These are phyloP conservation scores for Mormyrus iriodes DNA, from an alignment of 2,113 vertebrate species.

Conservation along the genomic window DNA sequence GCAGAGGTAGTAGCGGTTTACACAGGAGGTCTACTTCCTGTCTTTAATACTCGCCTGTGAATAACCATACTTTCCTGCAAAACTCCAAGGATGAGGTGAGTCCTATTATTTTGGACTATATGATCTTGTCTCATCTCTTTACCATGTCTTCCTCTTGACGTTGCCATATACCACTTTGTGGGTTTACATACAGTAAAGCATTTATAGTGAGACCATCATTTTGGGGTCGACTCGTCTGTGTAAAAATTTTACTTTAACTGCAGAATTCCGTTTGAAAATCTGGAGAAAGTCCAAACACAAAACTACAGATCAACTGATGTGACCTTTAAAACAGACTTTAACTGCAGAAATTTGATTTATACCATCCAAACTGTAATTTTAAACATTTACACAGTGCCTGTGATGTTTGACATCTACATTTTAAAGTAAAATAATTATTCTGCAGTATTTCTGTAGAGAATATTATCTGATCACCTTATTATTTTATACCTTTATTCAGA, in stretches of 20 bases:
- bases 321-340: background rate
- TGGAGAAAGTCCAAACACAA: background rate
- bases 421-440: background rate
- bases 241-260: background rate
- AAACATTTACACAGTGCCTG: background rate
- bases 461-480: background rate
- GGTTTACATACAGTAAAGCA: background rate
- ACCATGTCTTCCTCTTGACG: background rate
- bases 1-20: background rate
- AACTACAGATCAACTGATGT: background rate
- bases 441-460: background rate
- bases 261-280: background rate
- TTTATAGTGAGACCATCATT: background rate
- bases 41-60: background rate
- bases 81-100: slow-evolving; percentile 48
- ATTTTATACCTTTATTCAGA: background rate
- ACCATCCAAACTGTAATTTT: background rate
- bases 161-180: background rate
- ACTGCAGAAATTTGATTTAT: background rate
- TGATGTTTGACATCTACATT: background rate
- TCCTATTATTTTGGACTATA: background rate
- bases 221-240: background rate
- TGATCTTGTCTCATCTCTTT: background rate
- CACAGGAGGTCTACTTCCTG: background rate
- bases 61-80: background rate